Conservation (phyloP, 2,797 vertebrate genomes). For the Premnoplex brunnescens region DNA sequence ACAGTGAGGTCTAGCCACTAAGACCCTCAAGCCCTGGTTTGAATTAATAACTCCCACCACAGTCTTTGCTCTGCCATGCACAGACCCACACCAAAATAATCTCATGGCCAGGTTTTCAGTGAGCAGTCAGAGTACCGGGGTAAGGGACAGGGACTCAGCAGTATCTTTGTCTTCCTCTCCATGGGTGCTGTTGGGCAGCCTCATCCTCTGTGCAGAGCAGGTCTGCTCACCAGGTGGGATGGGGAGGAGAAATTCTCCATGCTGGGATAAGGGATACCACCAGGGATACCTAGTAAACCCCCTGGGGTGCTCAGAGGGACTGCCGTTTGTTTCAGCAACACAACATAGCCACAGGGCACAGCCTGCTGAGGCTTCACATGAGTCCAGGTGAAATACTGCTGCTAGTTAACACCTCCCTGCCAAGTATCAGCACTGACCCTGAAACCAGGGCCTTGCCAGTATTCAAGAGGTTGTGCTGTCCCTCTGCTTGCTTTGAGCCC, state of each 20-base stretch:
- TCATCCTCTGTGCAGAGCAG: not conserved
- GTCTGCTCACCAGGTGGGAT: not conserved
- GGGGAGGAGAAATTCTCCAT: not conserved
- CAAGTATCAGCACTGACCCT: not conserved
- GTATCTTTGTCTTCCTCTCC: not conserved
- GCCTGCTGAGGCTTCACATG: not conserved
- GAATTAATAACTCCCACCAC: not conserved
- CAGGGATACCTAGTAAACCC: rapidly evolving
- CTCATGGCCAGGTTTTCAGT: rapidly evolving
- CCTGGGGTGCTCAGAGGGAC: not conserved
- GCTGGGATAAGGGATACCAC: not conserved
- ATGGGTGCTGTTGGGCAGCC: not conserved
- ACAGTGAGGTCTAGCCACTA: not conserved
- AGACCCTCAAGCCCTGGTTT: not conserved
- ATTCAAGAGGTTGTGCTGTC: not conserved
- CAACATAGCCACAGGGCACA: rapidly evolving
- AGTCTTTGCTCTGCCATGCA: not conserved
- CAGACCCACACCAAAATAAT: not conserved
- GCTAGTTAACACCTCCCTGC: not conserved
- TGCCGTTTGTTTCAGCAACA: not conserved
- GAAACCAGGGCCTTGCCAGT: not conserved
- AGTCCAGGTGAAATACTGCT: not conserved
- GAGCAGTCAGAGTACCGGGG: rapidly evolving
- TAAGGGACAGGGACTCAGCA: not conserved
- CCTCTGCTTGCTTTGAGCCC: not conserved